Percentiles rank a stretch among this genome's conserved stretches.
Conservation (phyloP, 2,888 invertebrate genomes). For the Meliscaeva auricollis region DNA sequence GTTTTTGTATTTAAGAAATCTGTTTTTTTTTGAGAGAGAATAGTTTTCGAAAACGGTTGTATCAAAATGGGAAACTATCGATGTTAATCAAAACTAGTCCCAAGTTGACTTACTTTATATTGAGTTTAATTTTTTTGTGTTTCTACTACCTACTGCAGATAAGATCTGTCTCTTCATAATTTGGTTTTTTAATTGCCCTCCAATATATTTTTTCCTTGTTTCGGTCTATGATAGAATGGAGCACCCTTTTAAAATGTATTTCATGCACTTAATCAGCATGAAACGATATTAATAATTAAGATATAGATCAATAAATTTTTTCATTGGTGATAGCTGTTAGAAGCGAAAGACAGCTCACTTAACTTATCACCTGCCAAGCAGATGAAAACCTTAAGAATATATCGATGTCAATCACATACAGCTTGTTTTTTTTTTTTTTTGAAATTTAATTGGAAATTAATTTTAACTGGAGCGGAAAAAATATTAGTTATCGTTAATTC, state of each 20-base stretch:
- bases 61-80: no score
- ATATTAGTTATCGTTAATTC: slow-evolving; percentile 3
- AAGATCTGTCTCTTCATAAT: no score
- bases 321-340: slow-evolving; percentile 32
- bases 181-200: no score
- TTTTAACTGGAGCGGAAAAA: slow-evolving; percentile 42
- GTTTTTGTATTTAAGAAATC: no score
- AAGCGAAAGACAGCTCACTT: slow-evolving; percentile 20
- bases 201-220: not conserved
- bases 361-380: slow-evolving; percentile 51
- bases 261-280: slow-evolving; percentile 38
- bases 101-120: no score
- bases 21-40: no score
- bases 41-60: no score
- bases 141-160: no score
- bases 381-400: slow-evolving; percentile 13
- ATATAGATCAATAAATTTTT: slow-evolving; percentile 48
- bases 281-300: slow-evolving; percentile 62
- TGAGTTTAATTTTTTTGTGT: no score
- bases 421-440: not conserved
- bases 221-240: not conserved
- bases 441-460: slow-evolving; percentile 61
- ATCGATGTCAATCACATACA: slow-evolving; percentile 15
- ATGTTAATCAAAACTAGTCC: no score
- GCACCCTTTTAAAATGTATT: not conserved